phyloP scores from a whole-genome alignment of 2,113 vertebrate species.

The Bos taurus region DNA sequence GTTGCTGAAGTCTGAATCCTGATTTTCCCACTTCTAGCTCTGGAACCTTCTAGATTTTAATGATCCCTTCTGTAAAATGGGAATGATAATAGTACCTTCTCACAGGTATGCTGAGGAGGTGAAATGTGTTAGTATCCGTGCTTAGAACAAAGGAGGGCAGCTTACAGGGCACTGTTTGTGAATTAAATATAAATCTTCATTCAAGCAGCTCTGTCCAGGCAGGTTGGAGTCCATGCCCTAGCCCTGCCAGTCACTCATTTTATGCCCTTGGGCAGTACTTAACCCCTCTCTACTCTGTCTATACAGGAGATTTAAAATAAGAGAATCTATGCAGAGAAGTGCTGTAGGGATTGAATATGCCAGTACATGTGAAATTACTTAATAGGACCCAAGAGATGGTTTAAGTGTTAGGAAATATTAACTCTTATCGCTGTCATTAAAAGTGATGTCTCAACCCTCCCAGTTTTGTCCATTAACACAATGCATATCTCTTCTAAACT shows the following conservation, averaged over 20 bases:
- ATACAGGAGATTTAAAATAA: neutral
- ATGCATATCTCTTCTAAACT: neutral
- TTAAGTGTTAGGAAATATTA: neutral
- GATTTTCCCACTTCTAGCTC: neutral
- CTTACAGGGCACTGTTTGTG: neutral
- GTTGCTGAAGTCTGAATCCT: neutral
- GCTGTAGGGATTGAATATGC: neutral
- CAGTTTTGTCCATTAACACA: neutral
- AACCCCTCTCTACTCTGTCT: neutral
- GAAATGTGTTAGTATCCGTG: neutral
- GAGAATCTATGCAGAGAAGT: accelerated
- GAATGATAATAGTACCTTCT: neutral
- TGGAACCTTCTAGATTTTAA: neutral
- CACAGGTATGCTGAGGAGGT: neutral
- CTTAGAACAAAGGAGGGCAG: neutral
- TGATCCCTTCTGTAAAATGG: neutral
- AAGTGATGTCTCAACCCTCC: neutral
- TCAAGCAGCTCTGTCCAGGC: neutral
- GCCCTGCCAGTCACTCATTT: neutral
- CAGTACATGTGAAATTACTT: neutral
- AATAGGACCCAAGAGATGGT: neutral
- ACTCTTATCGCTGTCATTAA: neutral
- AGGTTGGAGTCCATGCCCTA: neutral
- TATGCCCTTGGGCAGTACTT: neutral
- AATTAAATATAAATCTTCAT: neutral